Percentiles rank a stretch among this genome's conserved stretches.
These are phyloP conservation scores for Spea multiplicata DNA, from an alignment of 2,113 vertebrate genomes.

Conservation along the genomic window DNA sequence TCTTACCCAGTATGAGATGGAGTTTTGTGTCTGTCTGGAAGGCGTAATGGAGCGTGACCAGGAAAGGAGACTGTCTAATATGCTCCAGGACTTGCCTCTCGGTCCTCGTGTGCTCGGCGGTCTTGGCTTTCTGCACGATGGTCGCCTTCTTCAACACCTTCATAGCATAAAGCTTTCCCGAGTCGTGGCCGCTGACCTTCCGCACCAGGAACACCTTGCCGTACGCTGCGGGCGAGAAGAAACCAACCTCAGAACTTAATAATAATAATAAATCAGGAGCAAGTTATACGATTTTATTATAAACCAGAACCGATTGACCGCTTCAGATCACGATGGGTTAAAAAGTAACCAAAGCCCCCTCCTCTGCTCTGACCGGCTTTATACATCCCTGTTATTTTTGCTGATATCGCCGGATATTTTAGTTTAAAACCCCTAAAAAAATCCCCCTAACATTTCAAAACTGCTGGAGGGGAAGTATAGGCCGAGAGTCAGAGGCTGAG, in stretches of 20 bases:
- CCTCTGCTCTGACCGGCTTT: no score
- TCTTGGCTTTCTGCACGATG: conserved; percentile 96
- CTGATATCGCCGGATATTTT: no score
- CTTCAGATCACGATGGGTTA: no score
- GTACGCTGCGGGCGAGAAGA: conserved; percentile 72
- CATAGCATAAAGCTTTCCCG: conserved; percentile 93
- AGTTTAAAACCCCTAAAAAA: no score
- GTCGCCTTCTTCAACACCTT: conserved; percentile 98
- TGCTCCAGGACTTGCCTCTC: conserved; percentile 95
- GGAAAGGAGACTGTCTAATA: conserved; percentile 89
- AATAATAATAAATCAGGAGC: neutral
- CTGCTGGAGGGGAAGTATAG: no score
- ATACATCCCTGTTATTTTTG: no score
- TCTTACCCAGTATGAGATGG: conserved; percentile 91
- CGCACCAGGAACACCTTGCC: conserved; percentile 96
- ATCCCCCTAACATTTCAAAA: no score
- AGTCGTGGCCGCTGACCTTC: conserved; percentile 90
- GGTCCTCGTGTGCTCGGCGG: conserved; percentile 87
- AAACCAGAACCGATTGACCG: no score
- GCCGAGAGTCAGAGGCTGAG: no score
- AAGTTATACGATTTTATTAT: neutral
- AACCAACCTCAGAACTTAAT: no score
- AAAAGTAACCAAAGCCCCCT: no score
- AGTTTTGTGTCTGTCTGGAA: conserved; percentile 97
- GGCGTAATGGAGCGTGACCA: conserved; percentile 94